Base-by-base conservation (phyloP, 1,140 invertebrate species). In the Coenobita brevimanus region DNA sequence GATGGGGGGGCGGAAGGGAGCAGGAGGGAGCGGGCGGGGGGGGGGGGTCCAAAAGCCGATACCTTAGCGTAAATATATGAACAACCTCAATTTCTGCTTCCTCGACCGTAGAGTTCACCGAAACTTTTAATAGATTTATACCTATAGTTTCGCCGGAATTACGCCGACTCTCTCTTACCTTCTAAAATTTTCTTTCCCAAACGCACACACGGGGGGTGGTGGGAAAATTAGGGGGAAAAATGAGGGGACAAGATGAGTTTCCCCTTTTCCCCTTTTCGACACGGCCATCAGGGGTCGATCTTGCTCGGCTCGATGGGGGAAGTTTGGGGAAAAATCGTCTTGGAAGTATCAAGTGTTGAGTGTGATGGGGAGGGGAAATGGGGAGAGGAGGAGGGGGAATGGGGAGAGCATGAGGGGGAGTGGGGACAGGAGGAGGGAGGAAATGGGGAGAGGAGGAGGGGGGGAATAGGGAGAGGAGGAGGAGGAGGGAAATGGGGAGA, bases 111-210 rank as follows among this genome's bases (percentile, higher is more conserved):
- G 82, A 83, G 75, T 83, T 83, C 71, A 57, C 50, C 43, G 33
- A 30, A 83, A 83, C 82, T 83, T 83, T 83, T 83, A 83, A 83
- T 83, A 83, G 82, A 83, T 83, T 83, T 83, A 83, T 83, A 30
- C 82, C 46, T 57, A 83, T 73, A 83, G 82, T 83, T 83, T 60
- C 69, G 43, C 69, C 75, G 82, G 75, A 50, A 54, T 79, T 57
- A 57, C 24, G 33, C 46, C 24, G 30, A 73, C 54, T 64, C 43
- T 57, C 60, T 21, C 60, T 54, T 30, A 33, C 38, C n/a, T n/a
- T 21, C 82, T 73, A 54, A 46, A 73, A 57, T 4, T 33, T 57
- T 73, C 75, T 69, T 83, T 83, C 50, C 13, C 50, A 8, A 27
- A 33, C 17, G 67, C 30, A 73, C n/a, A 82, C 30, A 67, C 27